phyloP scores from a whole-genome alignment of 2,797 vertebrate species.

The Poecilia picta region DNA sequence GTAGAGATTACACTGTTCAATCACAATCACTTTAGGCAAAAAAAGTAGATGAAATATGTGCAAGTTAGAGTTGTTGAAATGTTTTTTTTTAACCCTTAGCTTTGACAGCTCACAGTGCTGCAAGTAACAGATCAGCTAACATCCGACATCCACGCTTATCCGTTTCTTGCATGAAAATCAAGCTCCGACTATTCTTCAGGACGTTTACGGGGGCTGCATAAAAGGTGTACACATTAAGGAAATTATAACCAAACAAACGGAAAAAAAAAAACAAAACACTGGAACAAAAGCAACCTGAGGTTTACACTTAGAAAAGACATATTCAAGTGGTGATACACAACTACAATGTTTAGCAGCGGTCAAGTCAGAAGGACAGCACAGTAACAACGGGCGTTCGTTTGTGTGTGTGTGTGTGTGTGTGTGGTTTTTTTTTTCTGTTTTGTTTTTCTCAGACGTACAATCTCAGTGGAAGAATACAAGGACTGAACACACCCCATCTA shows the following conservation, averaged over 20 bases:
- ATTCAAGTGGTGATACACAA: slow-evolving; percentile 98
- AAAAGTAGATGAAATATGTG: slow-evolving; percentile 62
- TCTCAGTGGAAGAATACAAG: slow-evolving; percentile 82
- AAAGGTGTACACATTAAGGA: slow-evolving; percentile 84
- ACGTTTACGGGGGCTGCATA: slow-evolving; percentile 83
- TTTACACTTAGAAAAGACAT: slow-evolving; percentile 90
- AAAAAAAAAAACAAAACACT: slow-evolving; percentile 72
- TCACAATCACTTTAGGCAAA: slow-evolving; percentile 60
- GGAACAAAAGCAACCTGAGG: slow-evolving; percentile 97
- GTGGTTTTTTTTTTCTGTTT: neutral
- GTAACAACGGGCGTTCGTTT: slow-evolving; percentile 77
- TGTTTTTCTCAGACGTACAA: slow-evolving; percentile 32
- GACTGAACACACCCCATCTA: slow-evolving; percentile 76
- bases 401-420: neutral
- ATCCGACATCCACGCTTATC: slow-evolving; percentile 44
- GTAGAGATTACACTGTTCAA: slow-evolving; percentile 66
- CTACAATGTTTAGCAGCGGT: slow-evolving; percentile 94
- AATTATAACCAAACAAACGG: slow-evolving; percentile 74
- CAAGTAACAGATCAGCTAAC: slow-evolving; percentile 39
- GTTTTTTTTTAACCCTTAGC: slow-evolving; percentile 40
- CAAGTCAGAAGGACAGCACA: slow-evolving; percentile 91
- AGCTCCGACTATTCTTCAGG: slow-evolving; percentile 77
- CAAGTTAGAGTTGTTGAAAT: slow-evolving; percentile 57
- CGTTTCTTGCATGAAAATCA: slow-evolving; percentile 77
- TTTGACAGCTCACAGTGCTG: slow-evolving; percentile 54